These are phyloP conservation scores for Aix galericulata DNA, from an alignment of 2,113 vertebrate species.

Conservation along the genomic window DNA sequence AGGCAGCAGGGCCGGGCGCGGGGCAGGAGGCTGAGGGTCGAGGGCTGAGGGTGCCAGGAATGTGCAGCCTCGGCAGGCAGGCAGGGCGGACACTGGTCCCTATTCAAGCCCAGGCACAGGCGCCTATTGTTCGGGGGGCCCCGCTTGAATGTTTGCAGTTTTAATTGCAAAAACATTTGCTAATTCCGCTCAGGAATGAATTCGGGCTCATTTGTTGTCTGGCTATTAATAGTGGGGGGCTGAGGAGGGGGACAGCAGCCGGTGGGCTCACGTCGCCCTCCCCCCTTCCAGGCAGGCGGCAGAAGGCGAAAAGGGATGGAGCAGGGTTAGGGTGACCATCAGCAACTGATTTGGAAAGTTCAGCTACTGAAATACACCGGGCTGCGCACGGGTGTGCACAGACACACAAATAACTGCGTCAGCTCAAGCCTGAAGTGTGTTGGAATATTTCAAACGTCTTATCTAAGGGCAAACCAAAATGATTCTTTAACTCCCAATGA, in stretches of 20 bases:
- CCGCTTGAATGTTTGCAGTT: slow-evolving; percentile 72
- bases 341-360: background rate
- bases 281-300: background rate
- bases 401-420: background rate
- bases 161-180: slow-evolving; percentile 77
- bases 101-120: slow-evolving; percentile 78
- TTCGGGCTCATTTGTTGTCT: slow-evolving; percentile 65
- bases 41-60: slow-evolving; percentile 75
- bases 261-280: slow-evolving; percentile 1
- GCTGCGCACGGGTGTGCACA: rapidly evolving
- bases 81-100: slow-evolving; percentile 67
- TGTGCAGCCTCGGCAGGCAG: slow-evolving; percentile 67
- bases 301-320: background rate
- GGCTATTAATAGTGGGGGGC: slow-evolving; percentile 64
- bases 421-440: background rate
- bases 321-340: background rate
- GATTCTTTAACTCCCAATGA: background rate
- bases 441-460: background rate
- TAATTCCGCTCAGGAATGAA: slow-evolving; percentile 68
- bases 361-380: background rate
- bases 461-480: background rate
- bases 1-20: rapidly evolving
- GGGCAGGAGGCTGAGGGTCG: background rate
- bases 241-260: slow-evolving; percentile 49
- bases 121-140: slow-evolving; percentile 74